These are phyloP conservation scores for Zaprionus vittiger DNA, from an alignment of 1,140 invertebrate species.

Conservation along the genomic window DNA sequence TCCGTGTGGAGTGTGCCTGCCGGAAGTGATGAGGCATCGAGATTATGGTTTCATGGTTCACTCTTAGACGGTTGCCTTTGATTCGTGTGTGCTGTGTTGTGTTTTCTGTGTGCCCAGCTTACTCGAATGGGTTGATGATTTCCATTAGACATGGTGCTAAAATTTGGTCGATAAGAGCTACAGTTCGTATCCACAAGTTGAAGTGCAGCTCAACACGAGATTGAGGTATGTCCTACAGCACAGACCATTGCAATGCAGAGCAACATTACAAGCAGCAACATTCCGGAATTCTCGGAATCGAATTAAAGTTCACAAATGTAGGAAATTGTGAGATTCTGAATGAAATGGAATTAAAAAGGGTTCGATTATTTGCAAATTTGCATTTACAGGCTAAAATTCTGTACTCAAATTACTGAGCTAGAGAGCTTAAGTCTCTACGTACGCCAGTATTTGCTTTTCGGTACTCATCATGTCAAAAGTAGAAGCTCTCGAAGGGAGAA, in stretches of 20 bases:
- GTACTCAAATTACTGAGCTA: no score
- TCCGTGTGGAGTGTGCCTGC: neutral
- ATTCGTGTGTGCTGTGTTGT: constrained; percentile 13
- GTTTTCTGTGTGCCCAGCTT: constrained; percentile 1
- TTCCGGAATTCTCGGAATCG: neutral
- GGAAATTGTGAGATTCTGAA: neutral
- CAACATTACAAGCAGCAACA: neutral
- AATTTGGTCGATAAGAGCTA: neutral
- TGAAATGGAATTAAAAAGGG: neutral
- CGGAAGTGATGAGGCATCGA: constrained; percentile 47
- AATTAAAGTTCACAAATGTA: neutral
- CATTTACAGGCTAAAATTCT: no score
- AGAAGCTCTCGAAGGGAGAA: neutral
- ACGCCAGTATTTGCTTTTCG: neutral
- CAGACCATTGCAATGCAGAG: neutral
- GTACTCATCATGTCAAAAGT: neutral
- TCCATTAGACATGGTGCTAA: constrained; percentile 21
- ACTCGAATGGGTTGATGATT: constrained; percentile 1
- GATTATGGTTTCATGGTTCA: constrained; percentile 59
- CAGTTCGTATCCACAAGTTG: constrained; percentile 2
- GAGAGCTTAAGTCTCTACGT: no score
- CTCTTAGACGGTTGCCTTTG: constrained; percentile 17
- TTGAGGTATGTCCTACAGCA: neutral
- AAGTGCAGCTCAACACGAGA: neutral
- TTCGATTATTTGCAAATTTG: no score